A percentile compares a stretch with the other conserved stretches of the same genome.
phyloP scores from a whole-genome alignment of 2,797 vertebrate species.

The Hybognathus amarus region DNA sequence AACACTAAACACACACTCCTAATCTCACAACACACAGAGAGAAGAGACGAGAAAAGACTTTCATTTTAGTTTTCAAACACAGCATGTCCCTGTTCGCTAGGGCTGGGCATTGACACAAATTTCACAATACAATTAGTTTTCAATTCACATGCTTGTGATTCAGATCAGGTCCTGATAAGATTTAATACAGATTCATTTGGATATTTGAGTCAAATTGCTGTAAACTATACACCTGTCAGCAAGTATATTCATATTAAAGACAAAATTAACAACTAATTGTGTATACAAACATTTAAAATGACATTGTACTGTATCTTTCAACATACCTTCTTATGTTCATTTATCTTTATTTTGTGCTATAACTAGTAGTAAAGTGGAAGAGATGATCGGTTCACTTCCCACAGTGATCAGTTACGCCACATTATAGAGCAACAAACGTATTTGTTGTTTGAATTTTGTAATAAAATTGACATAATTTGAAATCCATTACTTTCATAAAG shows the following conservation, averaged over 20 bases:
- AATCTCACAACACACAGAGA: slow-evolving; percentile 23
- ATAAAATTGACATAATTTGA: neutral
- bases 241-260: neutral
- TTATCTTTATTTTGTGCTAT: neutral
- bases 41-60: neutral
- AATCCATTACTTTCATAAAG: neutral
- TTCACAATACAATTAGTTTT: neutral
- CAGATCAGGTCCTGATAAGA: neutral
- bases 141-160: neutral
- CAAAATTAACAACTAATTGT: neutral
- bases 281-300: neutral
- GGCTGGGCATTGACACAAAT: neutral
- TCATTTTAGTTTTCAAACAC: slow-evolving; percentile 10
- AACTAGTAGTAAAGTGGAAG: neutral
- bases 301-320: neutral
- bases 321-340: neutral
- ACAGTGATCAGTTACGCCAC: neutral
- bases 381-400: neutral
- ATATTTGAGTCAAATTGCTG: neutral
- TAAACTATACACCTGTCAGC: neutral
- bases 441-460: neutral
- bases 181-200: neutral
- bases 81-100: neutral
- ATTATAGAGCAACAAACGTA: neutral
- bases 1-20: slow-evolving; percentile 45